Base-by-base conservation (phyloP, 2,888 invertebrate genomes). In the Glomeris marginata region DNA sequence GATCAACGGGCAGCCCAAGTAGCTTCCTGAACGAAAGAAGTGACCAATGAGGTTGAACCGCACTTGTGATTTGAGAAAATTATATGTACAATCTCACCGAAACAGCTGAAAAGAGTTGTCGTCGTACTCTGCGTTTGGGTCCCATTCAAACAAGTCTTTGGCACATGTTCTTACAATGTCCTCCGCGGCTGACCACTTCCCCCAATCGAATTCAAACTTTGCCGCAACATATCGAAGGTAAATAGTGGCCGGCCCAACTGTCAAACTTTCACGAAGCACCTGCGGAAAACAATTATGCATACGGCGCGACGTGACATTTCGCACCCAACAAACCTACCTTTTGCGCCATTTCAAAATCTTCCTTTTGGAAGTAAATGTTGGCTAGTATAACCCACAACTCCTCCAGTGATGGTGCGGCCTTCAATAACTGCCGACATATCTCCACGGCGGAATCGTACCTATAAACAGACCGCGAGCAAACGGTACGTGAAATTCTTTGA, bases 301-400 rank as follows among this genome's bases (percentile, higher is more conserved):
- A n/a, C n/a, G n/a, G n/a, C n/a, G n/a, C n/a, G n/a, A n/a, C n/a
- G n/a, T n/a, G n/a, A n/a, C n/a, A n/a, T n/a, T n/a, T n/a, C n/a
- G n/a, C n/a, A n/a, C n/a, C n/a, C n/a, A n/a, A n/a, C 28, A 3
- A 28, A 28, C 38, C 16, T 35, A 45, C 53, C 36, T 45, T 16
- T 44, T 41, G n/a, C 11, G 35, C 50, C 42, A 33, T 40, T 15
- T 44, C 53, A 28, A 50, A 5, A n/a, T 43, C 35, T 49, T 21
- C 49, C n/a, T 28, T 36, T 5, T 41, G 20, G 35, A 35, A 37
- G 43, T 47, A 18, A 15, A 48, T 33, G n/a, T 15, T 33, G 16
- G 51, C 47, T 18, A 34, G 21, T 5, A 51, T n/a, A 4, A 51
- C 43, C 36, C 41, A 51, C n/a, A 48, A 37, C n/a, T 51, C 51